These are phyloP conservation scores for Pheosia tremula DNA, from an alignment of 2,888 invertebrate genomes.

Conservation along the genomic window DNA sequence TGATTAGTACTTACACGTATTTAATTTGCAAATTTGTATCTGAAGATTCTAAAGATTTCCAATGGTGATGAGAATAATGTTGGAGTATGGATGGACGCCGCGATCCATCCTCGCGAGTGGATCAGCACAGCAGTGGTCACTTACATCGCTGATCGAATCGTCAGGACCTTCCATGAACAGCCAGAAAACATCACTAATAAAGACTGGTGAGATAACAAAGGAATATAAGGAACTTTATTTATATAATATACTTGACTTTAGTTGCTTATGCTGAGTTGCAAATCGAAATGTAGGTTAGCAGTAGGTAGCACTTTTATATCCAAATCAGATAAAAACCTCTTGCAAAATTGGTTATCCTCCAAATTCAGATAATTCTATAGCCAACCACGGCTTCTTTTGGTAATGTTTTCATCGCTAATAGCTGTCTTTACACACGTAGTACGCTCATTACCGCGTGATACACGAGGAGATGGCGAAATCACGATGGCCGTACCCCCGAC, in stretches of 20 bases:
- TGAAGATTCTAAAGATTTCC: conserved; percentile 85
- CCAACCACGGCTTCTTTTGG: too few species aligned
- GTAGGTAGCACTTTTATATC: conserved; percentile 68
- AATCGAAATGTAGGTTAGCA: too few species aligned
- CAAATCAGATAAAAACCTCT: neutral
- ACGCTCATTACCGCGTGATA: too few species aligned
- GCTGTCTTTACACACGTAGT: too few species aligned
- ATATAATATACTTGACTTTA: too few species aligned
- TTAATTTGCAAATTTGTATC: conserved; percentile 6
- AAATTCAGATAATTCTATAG: too few species aligned
- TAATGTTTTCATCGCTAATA: too few species aligned
- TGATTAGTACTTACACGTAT: neutral
- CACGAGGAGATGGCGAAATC: too few species aligned
- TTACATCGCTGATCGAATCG: conserved; percentile 89
- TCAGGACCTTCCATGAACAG: conserved; percentile 87
- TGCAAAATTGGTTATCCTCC: neutral
- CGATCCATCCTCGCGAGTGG: conserved; percentile 96
- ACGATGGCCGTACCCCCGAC: too few species aligned
- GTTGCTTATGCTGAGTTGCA: too few species aligned
- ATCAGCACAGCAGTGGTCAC: conserved; percentile 92
- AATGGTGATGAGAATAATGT: conserved; percentile 86
- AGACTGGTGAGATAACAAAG: conserved; percentile 87
- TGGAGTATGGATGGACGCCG: conserved; percentile 90
- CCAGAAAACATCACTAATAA: conserved; percentile 89
- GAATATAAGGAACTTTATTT: too few species aligned